Conservation (phyloP, 2,113 vertebrate species). For the Glaucidium brasilianum region DNA sequence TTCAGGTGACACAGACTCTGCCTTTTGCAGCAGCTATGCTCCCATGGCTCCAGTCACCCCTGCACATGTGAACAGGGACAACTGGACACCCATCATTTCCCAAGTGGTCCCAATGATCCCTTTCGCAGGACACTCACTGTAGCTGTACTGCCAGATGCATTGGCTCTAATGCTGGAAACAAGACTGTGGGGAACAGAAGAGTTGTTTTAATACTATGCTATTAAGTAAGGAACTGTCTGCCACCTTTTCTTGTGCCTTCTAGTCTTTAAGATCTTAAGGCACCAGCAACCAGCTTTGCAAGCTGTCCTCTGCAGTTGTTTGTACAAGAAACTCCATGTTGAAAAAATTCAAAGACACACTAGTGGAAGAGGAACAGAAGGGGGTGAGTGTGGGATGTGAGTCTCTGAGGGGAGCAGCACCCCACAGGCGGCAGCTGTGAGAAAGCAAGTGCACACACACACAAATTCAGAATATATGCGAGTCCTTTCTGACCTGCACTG, state of each 20-base stretch:
- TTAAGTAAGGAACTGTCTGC: not conserved
- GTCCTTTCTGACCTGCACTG: not conserved
- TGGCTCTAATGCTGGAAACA: not conserved
- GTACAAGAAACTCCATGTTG: not conserved
- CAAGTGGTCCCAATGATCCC: not conserved
- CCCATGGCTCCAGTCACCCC: not conserved
- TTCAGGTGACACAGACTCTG: not conserved
- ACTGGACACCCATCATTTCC: not conserved
- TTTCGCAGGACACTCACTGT: not conserved
- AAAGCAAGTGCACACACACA: not conserved
- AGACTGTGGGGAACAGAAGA: not conserved
- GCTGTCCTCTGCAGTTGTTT: not conserved
- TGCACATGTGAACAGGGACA: not conserved
- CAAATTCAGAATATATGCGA: accelerated
- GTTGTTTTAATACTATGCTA: not conserved
- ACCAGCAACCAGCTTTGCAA: not conserved
- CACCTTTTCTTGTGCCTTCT: not conserved
- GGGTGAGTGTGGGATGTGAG: accelerated
- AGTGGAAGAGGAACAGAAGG: not conserved
- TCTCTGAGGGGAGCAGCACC: not conserved
- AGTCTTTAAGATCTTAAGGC: not conserved
- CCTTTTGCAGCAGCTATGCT: not conserved
- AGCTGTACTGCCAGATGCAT: not conserved
- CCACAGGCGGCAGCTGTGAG: not conserved
- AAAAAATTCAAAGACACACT: not conserved